A percentile compares a stretch with the other conserved stretches of the same genome.
Conservation (phyloP, 2,888 invertebrate genomes). For the Eucera pruinosa region DNA sequence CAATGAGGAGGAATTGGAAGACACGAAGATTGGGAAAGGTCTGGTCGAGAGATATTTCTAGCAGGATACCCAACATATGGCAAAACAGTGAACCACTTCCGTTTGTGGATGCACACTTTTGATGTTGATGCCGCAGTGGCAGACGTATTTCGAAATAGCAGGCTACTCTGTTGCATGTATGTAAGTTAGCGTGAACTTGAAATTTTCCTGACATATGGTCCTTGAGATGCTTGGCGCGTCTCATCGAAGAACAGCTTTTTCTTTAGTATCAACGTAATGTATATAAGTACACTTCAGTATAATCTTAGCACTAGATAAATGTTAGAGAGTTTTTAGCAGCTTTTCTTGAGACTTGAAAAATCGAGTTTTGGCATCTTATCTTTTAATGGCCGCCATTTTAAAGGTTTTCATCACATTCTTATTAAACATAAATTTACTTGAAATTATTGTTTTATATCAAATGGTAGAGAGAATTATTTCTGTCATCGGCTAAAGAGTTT, state of each 20-base stretch:
- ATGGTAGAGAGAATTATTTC: too few relatives aligned
- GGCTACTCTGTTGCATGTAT: not conserved
- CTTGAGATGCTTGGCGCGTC: not conserved
- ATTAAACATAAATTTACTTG: too few relatives aligned
- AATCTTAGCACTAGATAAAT: constrained; percentile 37
- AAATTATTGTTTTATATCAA: too few relatives aligned
- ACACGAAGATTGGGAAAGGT: constrained; percentile 62
- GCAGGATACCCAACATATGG: constrained; percentile 74
- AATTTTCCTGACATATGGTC: constrained; percentile 30
- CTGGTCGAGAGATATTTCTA: constrained; percentile 62
- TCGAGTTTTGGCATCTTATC: too few relatives aligned
- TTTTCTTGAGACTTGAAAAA: not conserved
- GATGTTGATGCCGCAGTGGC: constrained; percentile 20
- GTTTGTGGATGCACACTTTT: constrained; percentile 58
- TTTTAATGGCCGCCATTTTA: too few relatives aligned
- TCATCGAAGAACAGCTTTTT: constrained; percentile 2
- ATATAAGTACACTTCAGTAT: constrained; percentile 16
- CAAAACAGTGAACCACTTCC: constrained; percentile 74
- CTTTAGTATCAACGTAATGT: not conserved
- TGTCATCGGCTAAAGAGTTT: too few relatives aligned
- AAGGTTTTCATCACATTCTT: too few relatives aligned
- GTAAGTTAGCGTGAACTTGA: constrained; percentile 39
- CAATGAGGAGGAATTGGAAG: constrained; percentile 61
- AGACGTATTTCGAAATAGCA: constrained; percentile 9
- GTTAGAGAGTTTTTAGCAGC: not conserved